Percentiles rank a stretch among this genome's conserved stretches.
phyloP scores from a whole-genome alignment of 2,797 vertebrate genomes.

The Discoglossus pictus region DNA sequence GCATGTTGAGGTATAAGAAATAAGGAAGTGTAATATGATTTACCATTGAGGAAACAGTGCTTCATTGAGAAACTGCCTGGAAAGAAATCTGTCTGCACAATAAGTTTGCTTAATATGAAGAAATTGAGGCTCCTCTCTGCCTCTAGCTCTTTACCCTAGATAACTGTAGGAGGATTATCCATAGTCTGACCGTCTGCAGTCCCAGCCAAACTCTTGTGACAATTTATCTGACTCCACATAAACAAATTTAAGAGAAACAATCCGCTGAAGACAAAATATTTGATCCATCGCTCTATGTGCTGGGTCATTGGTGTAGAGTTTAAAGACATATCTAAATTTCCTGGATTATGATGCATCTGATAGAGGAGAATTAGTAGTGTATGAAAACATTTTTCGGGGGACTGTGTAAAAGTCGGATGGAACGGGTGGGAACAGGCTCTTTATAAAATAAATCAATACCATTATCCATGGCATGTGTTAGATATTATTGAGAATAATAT shows the following conservation, averaged over 20 bases:
- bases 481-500: no score
- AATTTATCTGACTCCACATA: background rate
- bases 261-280: background rate
- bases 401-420: no score
- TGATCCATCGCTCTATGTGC: background rate
- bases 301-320: conserved; percentile 8
- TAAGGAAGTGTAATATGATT: no score
- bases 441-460: no score
- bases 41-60: background rate
- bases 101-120: background rate
- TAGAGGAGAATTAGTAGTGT: no score
- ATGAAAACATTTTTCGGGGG: no score
- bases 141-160: background rate
- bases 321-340: no score
- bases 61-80: background rate
- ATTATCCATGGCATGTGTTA: no score
- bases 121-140: background rate
- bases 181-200: conserved; percentile 20
- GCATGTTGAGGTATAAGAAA: no score
- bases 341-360: no score
- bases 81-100: no score
- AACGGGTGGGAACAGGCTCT: no score
- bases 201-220: background rate
- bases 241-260: background rate
- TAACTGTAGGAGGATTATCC: conserved; percentile 5